Base-by-base conservation (phyloP, 2,113 vertebrate genomes). In the Turdus rufiventris region DNA sequence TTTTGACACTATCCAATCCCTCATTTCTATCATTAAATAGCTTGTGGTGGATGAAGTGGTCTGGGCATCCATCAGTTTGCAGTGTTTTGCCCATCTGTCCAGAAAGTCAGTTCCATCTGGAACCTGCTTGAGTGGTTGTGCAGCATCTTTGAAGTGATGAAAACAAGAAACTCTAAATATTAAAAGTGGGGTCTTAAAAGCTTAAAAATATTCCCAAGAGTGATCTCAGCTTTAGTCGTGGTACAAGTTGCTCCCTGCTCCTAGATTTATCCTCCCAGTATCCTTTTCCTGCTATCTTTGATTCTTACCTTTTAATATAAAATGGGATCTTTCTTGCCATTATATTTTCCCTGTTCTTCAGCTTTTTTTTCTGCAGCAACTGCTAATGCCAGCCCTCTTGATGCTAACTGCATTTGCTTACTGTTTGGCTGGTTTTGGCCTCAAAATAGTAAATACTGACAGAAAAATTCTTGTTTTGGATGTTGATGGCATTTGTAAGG, bases 231-330 rank as follows among this genome's bases (percentile, higher is more conserved):
- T 90, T 67, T 79, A 68, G 31, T 25, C 72, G 29, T 75, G 70
- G 42, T 66, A 31, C 63, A n/a, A 0, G 0, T 81, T 0, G 0
- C 28, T 54, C 45, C 53, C 21, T 33, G 25, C n/a, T 85, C 72
- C 54, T 61, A 53, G 62, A 80, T 83, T 72, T 48, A 67, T 61
- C 40, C 21, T 11, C 1, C 0, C 60, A 40, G 7, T 36, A 50
- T 61, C 24, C n/a, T 61, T 82, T 85, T 48, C 45, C 36, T 56
- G 40, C 10, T 48, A 9, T 65, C 16, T 84, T 75, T 51, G 24
- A 47, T 63, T 85, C 40, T 75, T 62, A 38, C 18, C n/a, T 81
- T 79, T 42, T 31, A 70, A 70, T 77, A 62, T 36, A 28, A 89
- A 87, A n/a, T 42, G 29, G 10, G 14, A 25, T 50, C 65, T 68